These are phyloP conservation scores for Ommatoiulus sabulosus DNA, from an alignment of 2,888 invertebrate genomes.

Conservation along the genomic window DNA sequence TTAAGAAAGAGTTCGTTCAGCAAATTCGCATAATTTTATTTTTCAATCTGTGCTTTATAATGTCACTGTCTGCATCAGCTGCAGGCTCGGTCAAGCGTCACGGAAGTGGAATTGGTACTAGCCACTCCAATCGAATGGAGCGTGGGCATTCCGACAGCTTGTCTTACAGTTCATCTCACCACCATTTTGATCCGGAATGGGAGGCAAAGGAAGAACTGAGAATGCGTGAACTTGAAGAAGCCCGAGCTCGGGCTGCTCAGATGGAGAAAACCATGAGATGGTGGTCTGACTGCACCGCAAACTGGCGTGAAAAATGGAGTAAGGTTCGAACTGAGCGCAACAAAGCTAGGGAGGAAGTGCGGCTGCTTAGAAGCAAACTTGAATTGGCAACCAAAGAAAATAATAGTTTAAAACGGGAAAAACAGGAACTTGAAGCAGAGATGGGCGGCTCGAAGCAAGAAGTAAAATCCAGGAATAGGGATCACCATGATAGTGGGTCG, in stretches of 20 bases:
- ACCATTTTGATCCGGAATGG: slow-evolving; percentile 76
- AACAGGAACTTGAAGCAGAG: slow-evolving; percentile 81
- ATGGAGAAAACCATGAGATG: slow-evolving; percentile 99
- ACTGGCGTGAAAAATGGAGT: slow-evolving; percentile 97
- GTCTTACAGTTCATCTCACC: slow-evolving; percentile 35
- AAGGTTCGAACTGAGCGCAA: slow-evolving; percentile 71
- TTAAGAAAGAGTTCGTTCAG: no score
- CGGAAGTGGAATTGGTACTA: neutral
- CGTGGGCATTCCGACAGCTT: slow-evolving; percentile 35
- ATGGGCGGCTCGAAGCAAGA: slow-evolving; percentile 75
- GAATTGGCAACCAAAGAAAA: slow-evolving; percentile 83
- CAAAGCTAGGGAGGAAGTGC: slow-evolving; percentile 85
- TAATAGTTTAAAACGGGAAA: slow-evolving; percentile 79
- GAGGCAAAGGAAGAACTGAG: slow-evolving; percentile 81
- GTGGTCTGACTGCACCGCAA: slow-evolving; percentile 99
- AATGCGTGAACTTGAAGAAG: slow-evolving; percentile 90
- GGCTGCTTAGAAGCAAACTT: slow-evolving; percentile 82
- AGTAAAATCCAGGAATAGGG: slow-evolving; percentile 71
- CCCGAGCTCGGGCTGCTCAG: slow-evolving; percentile 91
- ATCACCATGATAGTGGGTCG: neutral
- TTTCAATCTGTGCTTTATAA: neutral
- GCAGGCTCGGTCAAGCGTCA: slow-evolving; percentile 50
- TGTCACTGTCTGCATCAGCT: slow-evolving; percentile 53
- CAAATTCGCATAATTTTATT: no score
- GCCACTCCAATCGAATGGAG: neutral